Evolutionary conservation across 2,888 invertebrate genomes (phyloP), one percentile per base, ranked within the genome.

Genomic region (Sinhomidia bicolor): DNA sequence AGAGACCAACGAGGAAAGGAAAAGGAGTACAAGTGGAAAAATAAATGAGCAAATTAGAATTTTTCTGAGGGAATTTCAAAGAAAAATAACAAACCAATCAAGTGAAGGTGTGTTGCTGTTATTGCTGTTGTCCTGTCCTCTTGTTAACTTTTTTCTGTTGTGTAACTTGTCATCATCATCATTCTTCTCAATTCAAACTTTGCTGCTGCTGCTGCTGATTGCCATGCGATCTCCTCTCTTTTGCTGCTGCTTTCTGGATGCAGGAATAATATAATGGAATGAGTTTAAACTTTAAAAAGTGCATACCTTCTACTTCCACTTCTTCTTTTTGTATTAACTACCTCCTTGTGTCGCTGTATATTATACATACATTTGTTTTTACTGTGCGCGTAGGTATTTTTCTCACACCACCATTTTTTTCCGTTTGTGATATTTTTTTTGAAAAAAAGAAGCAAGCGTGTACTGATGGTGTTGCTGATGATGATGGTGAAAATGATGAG

Each of bases 31-130:
- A 26, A 68, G 26, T 41, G 6, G 32, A 78, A 54, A 80, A 80
- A 80, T 80, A 86, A 79, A 86, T 71, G 79, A 86, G 80, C 74
- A 86, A 86, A 86, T 86, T 80, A 81, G 81, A 86, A 74, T 81
- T 81, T 86, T 74, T 81, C 57, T 44, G 17, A 51, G 65, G 36
- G 17, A 68, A 26, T 86, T 78, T 32, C 9, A 32, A 36, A 26
- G 57, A 41, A 74, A 84, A 74, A 82, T 41, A 84, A 84, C 74
- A 84, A 86, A 85, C 85, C 80, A 87, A 87, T 87, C 81, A 87
- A 84, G 74, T 62, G 29, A 86, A 87, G 87, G 87, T 87, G 87
- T 87, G 87, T 76, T 79, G 36, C 14, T 54, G 51, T 54, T 87
- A 82, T 76, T 79, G 36, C 14, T 54, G 51, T 54, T 76, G 76